Conservation (phyloP, 2,888 invertebrate genomes). For the Ctenicera cuprea region DNA sequence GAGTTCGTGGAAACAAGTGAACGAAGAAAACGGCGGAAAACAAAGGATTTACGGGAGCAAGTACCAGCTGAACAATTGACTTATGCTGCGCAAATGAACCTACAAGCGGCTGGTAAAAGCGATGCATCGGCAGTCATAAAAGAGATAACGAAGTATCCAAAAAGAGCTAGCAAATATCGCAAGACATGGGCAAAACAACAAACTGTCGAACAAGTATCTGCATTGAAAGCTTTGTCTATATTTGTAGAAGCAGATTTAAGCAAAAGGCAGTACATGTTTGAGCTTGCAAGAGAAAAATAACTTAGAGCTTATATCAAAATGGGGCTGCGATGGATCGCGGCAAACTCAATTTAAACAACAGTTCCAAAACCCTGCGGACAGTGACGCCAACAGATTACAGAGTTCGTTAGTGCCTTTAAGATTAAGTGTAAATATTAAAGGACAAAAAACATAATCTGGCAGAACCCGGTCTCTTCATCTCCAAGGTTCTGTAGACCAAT, state of each 20-base stretch:
- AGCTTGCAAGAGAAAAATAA: slow-evolving; percentile 27
- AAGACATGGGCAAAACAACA: not conserved
- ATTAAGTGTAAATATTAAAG: slow-evolving; percentile 14
- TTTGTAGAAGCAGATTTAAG: slow-evolving; percentile 54
- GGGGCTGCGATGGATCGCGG: slow-evolving; percentile 62
- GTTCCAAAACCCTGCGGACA: slow-evolving; percentile 55
- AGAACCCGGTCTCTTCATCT: slow-evolving; percentile 56
- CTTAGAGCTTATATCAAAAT: slow-evolving; percentile 57
- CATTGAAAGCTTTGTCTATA: slow-evolving; percentile 48
- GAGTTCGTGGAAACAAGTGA: slow-evolving; percentile 54
- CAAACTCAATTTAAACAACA: slow-evolving; percentile 62
- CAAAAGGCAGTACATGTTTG: slow-evolving; percentile 48
- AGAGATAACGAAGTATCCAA: not conserved
- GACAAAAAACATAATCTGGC: slow-evolving; percentile 50
- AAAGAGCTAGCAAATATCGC: not conserved
- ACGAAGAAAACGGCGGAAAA: slow-evolving; percentile 53
- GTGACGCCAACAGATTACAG: slow-evolving; percentile 57
- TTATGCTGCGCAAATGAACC: slow-evolving; percentile 46
- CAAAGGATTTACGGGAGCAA: slow-evolving; percentile 48
- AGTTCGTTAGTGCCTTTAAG: slow-evolving; percentile 49
- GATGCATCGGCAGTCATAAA: not conserved
- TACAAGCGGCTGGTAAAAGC: not conserved
- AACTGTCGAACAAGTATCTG: not conserved
- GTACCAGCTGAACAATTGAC: slow-evolving; percentile 33
- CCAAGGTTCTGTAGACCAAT: slow-evolving; percentile 55